Percentiles rank a stretch among this genome's conserved stretches.
phyloP scores from a whole-genome alignment of 2,888 invertebrate genomes.

The Dasypogon diadema region DNA sequence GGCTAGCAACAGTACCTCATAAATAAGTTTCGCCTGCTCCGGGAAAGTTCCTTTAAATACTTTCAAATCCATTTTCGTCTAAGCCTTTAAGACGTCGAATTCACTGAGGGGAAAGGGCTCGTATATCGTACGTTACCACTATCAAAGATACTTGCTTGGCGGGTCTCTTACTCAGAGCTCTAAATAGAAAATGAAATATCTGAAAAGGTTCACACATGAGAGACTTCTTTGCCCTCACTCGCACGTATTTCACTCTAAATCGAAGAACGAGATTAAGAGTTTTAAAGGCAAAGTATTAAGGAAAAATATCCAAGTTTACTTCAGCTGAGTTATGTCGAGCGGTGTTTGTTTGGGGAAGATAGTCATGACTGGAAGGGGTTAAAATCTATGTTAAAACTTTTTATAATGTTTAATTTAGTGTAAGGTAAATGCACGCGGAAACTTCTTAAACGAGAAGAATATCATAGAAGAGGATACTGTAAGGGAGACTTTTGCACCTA shows the following conservation, averaged over 20 bases:
- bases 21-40: constrained; percentile 37
- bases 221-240: background rate
- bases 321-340: background rate
- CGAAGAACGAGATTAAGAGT: constrained; percentile 21
- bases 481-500: too few relatives aligned
- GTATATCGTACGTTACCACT: background rate
- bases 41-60: constrained; percentile 40
- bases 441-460: background rate
- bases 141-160: background rate
- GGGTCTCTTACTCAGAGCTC: constrained; percentile 1
- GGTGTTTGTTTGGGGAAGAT: background rate
- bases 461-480: too few relatives aligned
- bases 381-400: background rate
- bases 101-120: background rate
- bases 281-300: constrained; percentile 11
- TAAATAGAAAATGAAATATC: constrained; percentile 41
- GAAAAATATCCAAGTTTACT: background rate
- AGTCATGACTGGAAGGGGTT: background rate
- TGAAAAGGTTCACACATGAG: constrained; percentile 28
- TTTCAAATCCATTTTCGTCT: constrained; percentile 28
- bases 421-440: background rate
- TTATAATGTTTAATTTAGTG: constrained; percentile 1
- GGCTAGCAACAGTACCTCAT: constrained; percentile 23
- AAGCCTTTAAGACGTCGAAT: constrained; percentile 22
- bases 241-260: background rate